Evolutionary conservation across 2,888 invertebrate genomes (phyloP).

Genomic region (Andricus quercusramuli): DNA sequence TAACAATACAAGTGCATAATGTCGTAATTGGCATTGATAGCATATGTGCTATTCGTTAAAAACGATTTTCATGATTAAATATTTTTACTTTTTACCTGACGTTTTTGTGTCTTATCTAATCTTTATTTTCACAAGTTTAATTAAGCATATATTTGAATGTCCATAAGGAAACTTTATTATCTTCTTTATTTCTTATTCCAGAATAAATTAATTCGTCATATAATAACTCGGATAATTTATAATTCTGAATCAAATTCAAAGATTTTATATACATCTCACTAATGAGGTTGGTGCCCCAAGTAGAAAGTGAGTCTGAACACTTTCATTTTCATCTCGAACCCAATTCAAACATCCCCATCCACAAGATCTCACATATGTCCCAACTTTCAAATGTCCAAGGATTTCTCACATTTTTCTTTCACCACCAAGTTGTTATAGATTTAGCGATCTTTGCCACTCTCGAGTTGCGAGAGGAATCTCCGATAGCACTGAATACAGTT

Average conservation of each 20-base stretch:
- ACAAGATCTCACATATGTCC: background rate
- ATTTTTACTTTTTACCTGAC: background rate
- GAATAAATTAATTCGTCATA: background rate
- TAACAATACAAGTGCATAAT: conserved; percentile 7
- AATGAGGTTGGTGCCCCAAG: background rate
- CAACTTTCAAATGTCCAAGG: background rate
- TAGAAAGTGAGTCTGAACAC: conserved; percentile 1
- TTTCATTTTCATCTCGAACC: background rate
- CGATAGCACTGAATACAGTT: conserved; percentile 45
- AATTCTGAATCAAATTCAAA: background rate
- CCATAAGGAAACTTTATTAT: background rate
- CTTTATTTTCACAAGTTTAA: background rate
- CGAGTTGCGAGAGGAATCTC: conserved; percentile 43
- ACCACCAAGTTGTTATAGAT: conserved; percentile 10
- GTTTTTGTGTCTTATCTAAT: conserved; percentile 25
- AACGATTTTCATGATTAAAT: conserved; percentile 7
- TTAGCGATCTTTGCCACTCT: conserved; percentile 12
- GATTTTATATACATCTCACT: background rate
- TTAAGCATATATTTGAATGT: background rate
- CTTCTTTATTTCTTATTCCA: background rate
- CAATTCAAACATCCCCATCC: background rate
- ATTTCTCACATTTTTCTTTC: background rate
- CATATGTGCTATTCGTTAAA: conserved; percentile 9
- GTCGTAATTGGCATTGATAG: conserved; percentile 37
- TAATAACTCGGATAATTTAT: no score